A percentile compares a stretch with the other conserved stretches of the same genome.
Evolutionary conservation across 2,797 vertebrate genomes (phyloP).

Genomic region (Trachops cirrhosus): DNA sequence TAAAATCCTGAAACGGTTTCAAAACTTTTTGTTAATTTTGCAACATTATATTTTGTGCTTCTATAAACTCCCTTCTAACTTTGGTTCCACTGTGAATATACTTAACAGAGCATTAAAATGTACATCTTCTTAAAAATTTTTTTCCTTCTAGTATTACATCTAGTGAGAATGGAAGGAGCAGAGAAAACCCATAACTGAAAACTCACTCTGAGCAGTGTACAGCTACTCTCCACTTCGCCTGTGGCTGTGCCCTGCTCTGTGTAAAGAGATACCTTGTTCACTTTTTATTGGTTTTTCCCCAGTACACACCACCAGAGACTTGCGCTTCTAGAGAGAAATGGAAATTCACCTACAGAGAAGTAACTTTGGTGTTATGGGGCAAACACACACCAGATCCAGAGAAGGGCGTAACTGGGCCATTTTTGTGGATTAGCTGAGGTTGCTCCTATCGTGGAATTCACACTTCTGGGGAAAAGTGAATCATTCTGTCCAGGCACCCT

Average conservation of each 20-base stretch:
- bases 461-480: neutral
- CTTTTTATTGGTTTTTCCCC: neutral
- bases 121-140: neutral
- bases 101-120: neutral
- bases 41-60: neutral
- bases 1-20: constrained; percentile 84
- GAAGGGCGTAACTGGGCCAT: neutral
- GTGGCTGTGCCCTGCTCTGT: neutral
- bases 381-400: neutral
- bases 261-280: neutral
- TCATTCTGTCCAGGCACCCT: neutral
- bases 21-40: constrained; percentile 35
- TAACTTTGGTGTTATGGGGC: neutral
- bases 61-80: neutral
- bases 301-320: neutral
- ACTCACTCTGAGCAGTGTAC: neutral
- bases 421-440: neutral
- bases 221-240: neutral
- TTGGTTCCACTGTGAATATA: neutral
- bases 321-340: neutral
- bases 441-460: neutral
- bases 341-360: constrained; percentile 10
- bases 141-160: neutral
- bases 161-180: neutral
- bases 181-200: neutral